phyloP scores from a whole-genome alignment of 2,797 vertebrate species.

The Apogon talboti region DNA sequence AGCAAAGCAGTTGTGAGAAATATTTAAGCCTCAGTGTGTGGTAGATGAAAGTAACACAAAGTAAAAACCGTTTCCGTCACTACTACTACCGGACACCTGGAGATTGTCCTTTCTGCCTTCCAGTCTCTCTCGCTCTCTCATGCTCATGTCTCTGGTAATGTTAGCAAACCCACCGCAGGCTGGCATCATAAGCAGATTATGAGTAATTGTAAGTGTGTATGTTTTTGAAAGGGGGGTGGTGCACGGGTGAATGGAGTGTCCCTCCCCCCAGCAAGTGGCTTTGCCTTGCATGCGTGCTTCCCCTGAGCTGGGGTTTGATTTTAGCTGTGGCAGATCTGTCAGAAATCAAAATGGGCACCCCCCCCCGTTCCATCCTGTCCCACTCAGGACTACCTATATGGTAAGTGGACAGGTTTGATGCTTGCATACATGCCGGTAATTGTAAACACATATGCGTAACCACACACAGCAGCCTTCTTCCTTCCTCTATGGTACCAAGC shows the following conservation, averaged over 20 bases:
- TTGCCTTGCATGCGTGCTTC: conserved; percentile 85
- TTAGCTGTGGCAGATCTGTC: conserved; percentile 91
- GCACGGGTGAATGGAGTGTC: conserved; percentile 86
- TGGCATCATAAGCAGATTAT: conserved; percentile 94
- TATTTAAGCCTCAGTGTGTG: conserved; percentile 88
- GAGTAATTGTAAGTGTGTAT: conserved; percentile 95
- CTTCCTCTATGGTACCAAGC: conserved; percentile 19
- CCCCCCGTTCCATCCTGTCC: conserved; percentile 21
- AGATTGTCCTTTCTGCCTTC: conserved; percentile 79
- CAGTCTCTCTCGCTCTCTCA: conserved; percentile 16
- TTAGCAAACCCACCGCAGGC: conserved; percentile 90
- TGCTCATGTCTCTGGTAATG: conserved; percentile 75
- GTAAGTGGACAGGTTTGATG: conserved; percentile 33
- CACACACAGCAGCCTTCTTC: conserved; percentile 26
- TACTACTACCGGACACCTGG: conserved; percentile 92
- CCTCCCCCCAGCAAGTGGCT: conserved; percentile 70
- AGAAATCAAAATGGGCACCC: conserved; percentile 90
- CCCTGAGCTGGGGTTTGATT: conserved; percentile 93
- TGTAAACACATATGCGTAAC: conserved; percentile 47
- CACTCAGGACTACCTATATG: conserved; percentile 25
- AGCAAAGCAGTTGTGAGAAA: conserved; percentile 57
- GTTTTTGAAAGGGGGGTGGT: conserved; percentile 86
- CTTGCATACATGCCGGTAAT: conserved; percentile 36
- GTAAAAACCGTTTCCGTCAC: conserved; percentile 77
- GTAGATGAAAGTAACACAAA: conserved; percentile 87